Conservation (phyloP, 2,797 vertebrate species). For the Crocidura indochinensis region DNA sequence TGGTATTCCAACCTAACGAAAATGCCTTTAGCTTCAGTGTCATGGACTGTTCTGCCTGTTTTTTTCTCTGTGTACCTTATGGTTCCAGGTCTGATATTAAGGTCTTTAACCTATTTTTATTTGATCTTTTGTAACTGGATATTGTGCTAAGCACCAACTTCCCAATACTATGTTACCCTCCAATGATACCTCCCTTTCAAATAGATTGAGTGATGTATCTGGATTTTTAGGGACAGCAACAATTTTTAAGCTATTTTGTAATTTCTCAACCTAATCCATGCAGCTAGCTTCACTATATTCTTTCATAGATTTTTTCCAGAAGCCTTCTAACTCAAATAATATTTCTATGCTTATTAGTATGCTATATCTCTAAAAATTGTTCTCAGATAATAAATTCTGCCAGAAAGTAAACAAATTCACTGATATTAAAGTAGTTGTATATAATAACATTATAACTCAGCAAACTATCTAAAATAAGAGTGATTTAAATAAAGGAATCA, state of each 20-base stretch:
- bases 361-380: neutral
- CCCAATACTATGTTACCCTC: neutral
- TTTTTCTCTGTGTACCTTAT: too few relatives aligned
- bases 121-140: too few relatives aligned
- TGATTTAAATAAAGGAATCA: neutral
- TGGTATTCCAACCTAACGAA: too few relatives aligned
- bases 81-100: too few relatives aligned
- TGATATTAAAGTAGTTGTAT: neutral
- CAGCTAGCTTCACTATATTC: rapidly evolving
- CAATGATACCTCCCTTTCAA: rapidly evolving
- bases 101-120: too few relatives aligned
- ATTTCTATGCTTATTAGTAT: neutral
- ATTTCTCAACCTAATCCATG: rapidly evolving
- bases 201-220: neutral
- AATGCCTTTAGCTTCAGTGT: too few relatives aligned
- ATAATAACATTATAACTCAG: neutral
- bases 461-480: neutral
- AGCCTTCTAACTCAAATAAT: neutral
- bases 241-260: neutral
- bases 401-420: neutral
- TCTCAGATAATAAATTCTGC: neutral
- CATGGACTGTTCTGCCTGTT: too few relatives aligned
- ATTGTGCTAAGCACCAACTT: too few relatives aligned
- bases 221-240: too few relatives aligned
- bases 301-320: rapidly evolving